phyloP scores from a whole-genome alignment of 2,113 vertebrate genomes.

The Tenrec ecaudatus region DNA sequence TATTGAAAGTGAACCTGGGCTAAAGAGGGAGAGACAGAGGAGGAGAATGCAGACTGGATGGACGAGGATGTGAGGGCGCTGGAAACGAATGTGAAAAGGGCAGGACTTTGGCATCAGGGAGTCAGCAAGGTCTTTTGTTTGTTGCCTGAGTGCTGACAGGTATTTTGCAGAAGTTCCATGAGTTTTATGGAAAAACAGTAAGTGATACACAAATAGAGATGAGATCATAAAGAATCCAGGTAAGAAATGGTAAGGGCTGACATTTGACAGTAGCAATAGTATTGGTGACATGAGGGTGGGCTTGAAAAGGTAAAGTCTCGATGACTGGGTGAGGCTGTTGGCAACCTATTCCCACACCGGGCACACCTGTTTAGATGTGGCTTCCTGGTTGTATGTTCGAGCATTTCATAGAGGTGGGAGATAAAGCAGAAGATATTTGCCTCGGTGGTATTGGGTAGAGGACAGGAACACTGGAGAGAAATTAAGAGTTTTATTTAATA shows the following conservation, averaged over 20 bases:
- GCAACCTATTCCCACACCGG: neutral
- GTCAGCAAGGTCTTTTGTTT: neutral
- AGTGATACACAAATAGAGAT: neutral
- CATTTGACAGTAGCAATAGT: neutral
- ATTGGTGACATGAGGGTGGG: neutral
- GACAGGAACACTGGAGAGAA: neutral
- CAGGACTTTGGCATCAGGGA: neutral
- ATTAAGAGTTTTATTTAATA: neutral
- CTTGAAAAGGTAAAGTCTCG: neutral
- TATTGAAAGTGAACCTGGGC: neutral
- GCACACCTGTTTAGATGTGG: neutral
- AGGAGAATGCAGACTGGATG: neutral
- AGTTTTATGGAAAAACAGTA: slow-evolving; percentile 10
- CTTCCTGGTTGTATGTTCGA: neutral
- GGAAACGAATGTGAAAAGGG: neutral
- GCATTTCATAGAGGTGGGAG: neutral
- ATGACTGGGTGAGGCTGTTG: neutral
- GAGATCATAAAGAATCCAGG: neutral
- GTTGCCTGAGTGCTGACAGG: neutral
- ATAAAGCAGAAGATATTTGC: neutral
- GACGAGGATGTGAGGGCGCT: neutral
- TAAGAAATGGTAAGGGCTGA: neutral
- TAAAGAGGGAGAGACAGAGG: neutral
- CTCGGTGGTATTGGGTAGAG: neutral
- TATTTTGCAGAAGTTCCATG: neutral